A percentile compares a stretch with the other conserved stretches of the same genome.
Conservation (phyloP, 2,888 invertebrate species). For the Lumbricus terrestris region DNA sequence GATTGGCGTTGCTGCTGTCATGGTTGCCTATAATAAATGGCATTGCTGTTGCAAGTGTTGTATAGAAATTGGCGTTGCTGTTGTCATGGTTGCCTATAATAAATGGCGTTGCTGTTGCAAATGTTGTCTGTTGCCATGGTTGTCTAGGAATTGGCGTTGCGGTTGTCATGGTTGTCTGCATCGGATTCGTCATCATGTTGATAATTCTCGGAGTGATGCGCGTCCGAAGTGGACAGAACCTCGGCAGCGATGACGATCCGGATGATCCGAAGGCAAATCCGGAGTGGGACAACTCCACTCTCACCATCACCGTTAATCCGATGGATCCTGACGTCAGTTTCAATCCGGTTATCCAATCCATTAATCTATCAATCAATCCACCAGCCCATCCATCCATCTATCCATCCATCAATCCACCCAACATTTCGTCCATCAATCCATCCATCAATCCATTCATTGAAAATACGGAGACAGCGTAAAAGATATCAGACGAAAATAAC, state of each 20-base stretch:
- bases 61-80: too few relatives aligned
- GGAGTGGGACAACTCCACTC: slow-evolving; percentile 89
- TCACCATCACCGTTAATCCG: slow-evolving; percentile 31
- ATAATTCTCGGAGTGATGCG: slow-evolving; percentile 28
- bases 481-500: too few relatives aligned
- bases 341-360: background rate
- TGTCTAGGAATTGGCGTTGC: slow-evolving; percentile 29
- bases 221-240: slow-evolving; percentile 18
- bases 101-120: too few relatives aligned
- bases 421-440: background rate
- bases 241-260: slow-evolving; percentile 4
- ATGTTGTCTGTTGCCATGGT: too few relatives aligned
- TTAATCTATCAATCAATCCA: background rate
- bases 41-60: too few relatives aligned
- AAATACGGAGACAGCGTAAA: too few relatives aligned
- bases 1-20: slow-evolving; percentile 29
- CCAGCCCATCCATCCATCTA: background rate
- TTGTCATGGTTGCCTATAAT: too few relatives aligned
- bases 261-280: background rate
- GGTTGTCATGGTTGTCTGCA: slow-evolving; percentile 30
- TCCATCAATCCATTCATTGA: too few relatives aligned
- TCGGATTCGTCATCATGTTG: slow-evolving; percentile 28
- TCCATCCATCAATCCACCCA: background rate
- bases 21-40: too few relatives aligned
- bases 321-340: slow-evolving; percentile 28